Evolutionary conservation across 2,888 invertebrate species (phyloP).

Genomic region (Ethmia dodecea): DNA sequence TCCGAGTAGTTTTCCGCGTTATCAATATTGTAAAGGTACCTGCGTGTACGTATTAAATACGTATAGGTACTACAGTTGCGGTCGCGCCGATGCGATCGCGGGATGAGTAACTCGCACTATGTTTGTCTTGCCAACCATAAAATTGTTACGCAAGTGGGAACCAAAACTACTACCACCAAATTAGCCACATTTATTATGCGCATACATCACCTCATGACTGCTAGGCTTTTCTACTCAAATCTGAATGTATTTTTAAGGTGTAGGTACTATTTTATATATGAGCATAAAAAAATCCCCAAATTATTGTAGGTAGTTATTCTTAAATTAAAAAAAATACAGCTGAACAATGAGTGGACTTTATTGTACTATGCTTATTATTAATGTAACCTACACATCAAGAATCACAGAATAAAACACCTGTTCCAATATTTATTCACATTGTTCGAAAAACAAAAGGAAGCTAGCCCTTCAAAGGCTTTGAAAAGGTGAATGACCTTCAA

Average conservation of each 20-base stretch:
- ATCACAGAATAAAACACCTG: slow-evolving; percentile 28
- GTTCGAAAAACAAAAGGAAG: slow-evolving; percentile 18
- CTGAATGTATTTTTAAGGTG: too few species aligned
- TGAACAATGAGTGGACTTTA: neutral
- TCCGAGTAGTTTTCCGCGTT: slow-evolving; percentile 34
- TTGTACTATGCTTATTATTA: neutral
- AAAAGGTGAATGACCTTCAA: slow-evolving; percentile 27
- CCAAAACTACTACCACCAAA: slow-evolving; percentile 8
- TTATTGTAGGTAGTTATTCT: neutral
- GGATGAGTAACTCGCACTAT: slow-evolving; percentile 37
- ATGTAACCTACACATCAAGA: slow-evolving; percentile 5
- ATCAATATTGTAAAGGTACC: slow-evolving; percentile 19
- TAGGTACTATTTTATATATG: too few species aligned
- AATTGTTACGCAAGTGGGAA: slow-evolving; percentile 35
- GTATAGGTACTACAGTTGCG: too few species aligned
- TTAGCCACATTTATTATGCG: neutral
- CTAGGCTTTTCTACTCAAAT: too few species aligned
- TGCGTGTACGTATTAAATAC: too few species aligned
- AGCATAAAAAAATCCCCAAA: too few species aligned
- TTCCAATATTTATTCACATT: slow-evolving; percentile 24
- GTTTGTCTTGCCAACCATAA: slow-evolving; percentile 36
- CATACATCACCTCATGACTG: neutral
- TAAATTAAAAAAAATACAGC: neutral
- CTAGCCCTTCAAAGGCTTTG: slow-evolving; percentile 25
- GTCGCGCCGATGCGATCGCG: slow-evolving; percentile 13